phyloP scores from a whole-genome alignment of 2,113 vertebrate genomes.

The Hemiprocne comata region DNA sequence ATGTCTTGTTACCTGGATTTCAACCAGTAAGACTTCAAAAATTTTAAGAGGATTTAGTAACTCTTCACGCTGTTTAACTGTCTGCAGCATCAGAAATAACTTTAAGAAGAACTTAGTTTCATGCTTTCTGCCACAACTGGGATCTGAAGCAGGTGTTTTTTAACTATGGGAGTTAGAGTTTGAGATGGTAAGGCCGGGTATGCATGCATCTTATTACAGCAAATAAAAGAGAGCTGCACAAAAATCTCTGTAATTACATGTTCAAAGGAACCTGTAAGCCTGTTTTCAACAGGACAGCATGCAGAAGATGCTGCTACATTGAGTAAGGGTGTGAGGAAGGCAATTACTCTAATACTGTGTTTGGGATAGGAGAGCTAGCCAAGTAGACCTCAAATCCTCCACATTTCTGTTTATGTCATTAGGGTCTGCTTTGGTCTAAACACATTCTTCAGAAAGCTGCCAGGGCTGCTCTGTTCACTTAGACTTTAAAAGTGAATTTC shows the following conservation, averaged over 20 bases:
- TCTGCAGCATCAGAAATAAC: not conserved
- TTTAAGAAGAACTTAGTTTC: not conserved
- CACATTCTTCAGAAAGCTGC: not conserved
- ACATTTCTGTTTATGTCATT: constrained; percentile 35
- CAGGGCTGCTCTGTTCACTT: not conserved
- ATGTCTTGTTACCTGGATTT: not conserved
- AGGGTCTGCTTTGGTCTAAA: constrained; percentile 15
- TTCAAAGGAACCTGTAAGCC: not conserved
- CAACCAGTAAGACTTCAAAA: not conserved
- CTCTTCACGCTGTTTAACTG: not conserved
- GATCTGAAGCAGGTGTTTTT: not conserved
- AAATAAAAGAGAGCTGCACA: not conserved
- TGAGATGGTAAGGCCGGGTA: not conserved
- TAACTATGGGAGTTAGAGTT: not conserved
- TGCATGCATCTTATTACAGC: not conserved
- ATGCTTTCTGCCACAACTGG: not conserved
- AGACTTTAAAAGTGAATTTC: not conserved
- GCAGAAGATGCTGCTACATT: not conserved
- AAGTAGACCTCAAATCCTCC: not conserved
- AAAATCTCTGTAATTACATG: not conserved
- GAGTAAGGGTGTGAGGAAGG: not conserved
- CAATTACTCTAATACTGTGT: constrained; percentile 3
- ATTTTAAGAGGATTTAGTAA: not conserved
- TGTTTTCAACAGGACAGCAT: not conserved
- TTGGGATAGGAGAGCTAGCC: constrained; percentile 13